These are phyloP conservation scores for Conops quadrifasciatus DNA, from an alignment of 2,888 invertebrate genomes.

Conservation along the genomic window DNA sequence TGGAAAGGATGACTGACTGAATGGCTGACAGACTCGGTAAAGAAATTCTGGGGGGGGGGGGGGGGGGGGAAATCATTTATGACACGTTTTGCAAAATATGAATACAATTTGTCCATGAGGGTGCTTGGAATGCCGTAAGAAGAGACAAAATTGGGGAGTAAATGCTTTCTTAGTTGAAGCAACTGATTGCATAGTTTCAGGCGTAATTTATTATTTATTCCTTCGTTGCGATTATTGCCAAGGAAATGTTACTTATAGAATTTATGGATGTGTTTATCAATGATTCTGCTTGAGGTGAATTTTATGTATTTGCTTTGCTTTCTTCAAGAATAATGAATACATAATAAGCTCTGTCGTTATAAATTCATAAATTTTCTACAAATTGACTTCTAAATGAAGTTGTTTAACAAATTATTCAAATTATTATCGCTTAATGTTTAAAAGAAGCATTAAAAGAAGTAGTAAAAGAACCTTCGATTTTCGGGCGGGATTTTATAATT, in stretches of 20 bases:
- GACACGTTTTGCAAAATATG: background rate
- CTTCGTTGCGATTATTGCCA: background rate
- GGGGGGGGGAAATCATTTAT: background rate
- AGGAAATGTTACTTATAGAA: background rate
- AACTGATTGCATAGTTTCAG: background rate
- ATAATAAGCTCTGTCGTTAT: too few species aligned
- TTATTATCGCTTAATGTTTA: too few species aligned
- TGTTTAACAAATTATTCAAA: too few species aligned
- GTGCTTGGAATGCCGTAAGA: too few species aligned
- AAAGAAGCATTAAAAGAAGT: too few species aligned
- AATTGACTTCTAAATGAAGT: too few species aligned
- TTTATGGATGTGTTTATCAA: background rate
- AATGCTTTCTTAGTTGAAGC: background rate
- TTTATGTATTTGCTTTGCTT: background rate
- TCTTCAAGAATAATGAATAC: too few species aligned
- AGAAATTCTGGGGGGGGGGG: background rate
- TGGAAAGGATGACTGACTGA: background rate
- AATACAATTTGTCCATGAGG: too few species aligned
- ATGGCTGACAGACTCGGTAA: background rate
- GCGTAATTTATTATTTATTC: background rate
- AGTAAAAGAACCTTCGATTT: too few species aligned
- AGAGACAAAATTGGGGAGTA: background rate
- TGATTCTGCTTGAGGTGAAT: background rate
- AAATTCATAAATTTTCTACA: too few species aligned
- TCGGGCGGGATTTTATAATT: too few species aligned